Evolutionary conservation across 2,113 vertebrate species (phyloP), one percentile per base, ranked within the genome.

Genomic region (Platichthys stellatus): DNA sequence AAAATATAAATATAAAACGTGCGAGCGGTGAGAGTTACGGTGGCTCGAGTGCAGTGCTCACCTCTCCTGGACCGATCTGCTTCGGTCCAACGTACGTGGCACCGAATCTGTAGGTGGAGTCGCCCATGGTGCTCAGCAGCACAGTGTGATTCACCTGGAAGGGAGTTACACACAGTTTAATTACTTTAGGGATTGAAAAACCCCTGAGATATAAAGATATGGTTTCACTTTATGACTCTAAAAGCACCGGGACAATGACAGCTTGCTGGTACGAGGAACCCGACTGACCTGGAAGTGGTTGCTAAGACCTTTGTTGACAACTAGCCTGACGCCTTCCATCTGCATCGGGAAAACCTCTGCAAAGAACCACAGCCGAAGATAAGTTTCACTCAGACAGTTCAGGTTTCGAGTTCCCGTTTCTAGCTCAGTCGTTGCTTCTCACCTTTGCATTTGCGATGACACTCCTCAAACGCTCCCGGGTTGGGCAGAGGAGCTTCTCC

Each of bases 371-470:
- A 77, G 1, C n/a, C 21, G 23, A 5, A 59, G 28, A 20, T 51
- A 8, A 53, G 40, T 51, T 9, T 20, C 57, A 62, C 5, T 5
- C 47, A 51, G 17, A 47, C 12, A 47, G 45, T 15, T 51, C 15
- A 51, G 47, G 5, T 2, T 18, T 18, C 6, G 17, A 51, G 47
- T 17, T 51, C 4, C 13, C n/a, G 4, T n/a, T 47, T 31, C 31
- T 1, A 3, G 31, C 13, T 40, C 5, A 26, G 9, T 24, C 10
- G 0, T 54, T 24, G 38, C 14, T 18, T 3, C 81, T 92, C 81
- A 97, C 96, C 96, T 95, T 97, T 97, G 75, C 95, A 96, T 76
- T 96, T 97, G 60, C 95, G 95, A 76, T 97, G 96, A 72, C 95
- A 96, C 82, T 97, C 95, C n/a, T 97, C 95, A 63, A 96, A 97